Conservation (phyloP, 2,888 invertebrate species). For the Melangyna quadrimaculata region DNA sequence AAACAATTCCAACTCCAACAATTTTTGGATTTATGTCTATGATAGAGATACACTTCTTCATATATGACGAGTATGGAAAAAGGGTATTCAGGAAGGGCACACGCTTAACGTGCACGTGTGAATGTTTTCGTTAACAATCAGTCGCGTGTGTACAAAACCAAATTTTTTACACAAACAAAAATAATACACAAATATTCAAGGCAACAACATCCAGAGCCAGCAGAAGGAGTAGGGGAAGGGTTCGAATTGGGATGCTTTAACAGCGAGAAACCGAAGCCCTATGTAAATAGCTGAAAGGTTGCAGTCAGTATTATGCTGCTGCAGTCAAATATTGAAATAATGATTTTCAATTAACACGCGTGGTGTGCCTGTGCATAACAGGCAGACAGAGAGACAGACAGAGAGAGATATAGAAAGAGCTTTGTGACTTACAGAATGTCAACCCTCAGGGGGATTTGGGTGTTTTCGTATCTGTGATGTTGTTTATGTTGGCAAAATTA, state of each 20-base stretch:
- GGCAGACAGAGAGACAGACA: no score
- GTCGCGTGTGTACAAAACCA: constrained; percentile 68
- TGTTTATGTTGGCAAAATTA: background rate
- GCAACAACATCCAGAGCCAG: background rate
- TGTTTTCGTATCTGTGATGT: background rate
- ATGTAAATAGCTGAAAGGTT: constrained; percentile 58
- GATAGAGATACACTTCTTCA: constrained; percentile 7
- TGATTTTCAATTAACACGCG: constrained; percentile 75
- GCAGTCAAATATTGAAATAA: constrained; percentile 74
- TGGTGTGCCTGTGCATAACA: constrained; percentile 50
- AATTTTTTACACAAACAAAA: constrained; percentile 66
- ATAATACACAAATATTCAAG: background rate
- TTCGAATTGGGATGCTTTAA: background rate
- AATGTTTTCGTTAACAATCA: constrained; percentile 67
- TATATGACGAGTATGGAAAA: no score
- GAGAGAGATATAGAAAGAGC: constrained; percentile 36
- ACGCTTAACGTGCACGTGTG: constrained; percentile 60
- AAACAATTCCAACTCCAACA: background rate
- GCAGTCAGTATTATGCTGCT: constrained; percentile 33
- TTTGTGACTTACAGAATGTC: constrained; percentile 62
- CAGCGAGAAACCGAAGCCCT: constrained; percentile 11
- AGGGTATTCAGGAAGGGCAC: constrained; percentile 15
- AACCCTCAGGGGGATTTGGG: constrained; percentile 46
- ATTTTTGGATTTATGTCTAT: constrained; percentile 4
- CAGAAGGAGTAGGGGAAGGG: background rate